These are phyloP conservation scores for Phylloscopus whistleri DNA, from an alignment of 2,113 vertebrate genomes.

Conservation along the genomic window DNA sequence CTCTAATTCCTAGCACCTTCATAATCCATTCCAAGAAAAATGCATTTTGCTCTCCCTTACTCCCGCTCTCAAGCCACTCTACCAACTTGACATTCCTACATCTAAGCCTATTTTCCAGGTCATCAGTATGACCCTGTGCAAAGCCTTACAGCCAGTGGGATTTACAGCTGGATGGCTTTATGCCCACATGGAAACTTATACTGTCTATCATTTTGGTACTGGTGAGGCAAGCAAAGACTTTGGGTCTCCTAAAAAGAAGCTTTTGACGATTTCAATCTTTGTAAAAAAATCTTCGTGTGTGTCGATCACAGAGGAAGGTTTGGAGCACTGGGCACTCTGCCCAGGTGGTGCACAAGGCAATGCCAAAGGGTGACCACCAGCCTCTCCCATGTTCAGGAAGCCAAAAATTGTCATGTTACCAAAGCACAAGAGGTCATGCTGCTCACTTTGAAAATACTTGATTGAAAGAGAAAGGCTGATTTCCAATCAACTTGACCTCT, in stretches of 20 bases:
- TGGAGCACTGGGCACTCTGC: neutral
- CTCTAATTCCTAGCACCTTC: neutral
- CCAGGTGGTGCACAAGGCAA: neutral
- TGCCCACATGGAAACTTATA: neutral
- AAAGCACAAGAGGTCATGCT: neutral
- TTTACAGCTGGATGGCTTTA: neutral
- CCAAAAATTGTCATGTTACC: neutral
- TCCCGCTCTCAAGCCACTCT: neutral
- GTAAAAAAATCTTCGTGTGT: neutral
- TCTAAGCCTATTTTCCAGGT: slow-evolving; percentile 52
- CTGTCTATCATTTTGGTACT: neutral
- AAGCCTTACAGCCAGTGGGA: neutral
- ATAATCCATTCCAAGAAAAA: slow-evolving; percentile 9
- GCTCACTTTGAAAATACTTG: neutral
- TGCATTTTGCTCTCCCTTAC: neutral
- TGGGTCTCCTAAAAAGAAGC: neutral
- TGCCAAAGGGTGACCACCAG: neutral
- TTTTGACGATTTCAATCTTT: neutral
- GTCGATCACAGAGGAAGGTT: neutral
- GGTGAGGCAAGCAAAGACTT: neutral
- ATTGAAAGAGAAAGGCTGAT: neutral
- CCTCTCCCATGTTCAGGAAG: neutral
- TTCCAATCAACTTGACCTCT: neutral
- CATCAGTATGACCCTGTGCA: neutral
- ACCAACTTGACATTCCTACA: slow-evolving; percentile 9